Evolutionary conservation across 1,140 invertebrate genomes (phyloP).

Genomic region (Pararge aegeria): DNA sequence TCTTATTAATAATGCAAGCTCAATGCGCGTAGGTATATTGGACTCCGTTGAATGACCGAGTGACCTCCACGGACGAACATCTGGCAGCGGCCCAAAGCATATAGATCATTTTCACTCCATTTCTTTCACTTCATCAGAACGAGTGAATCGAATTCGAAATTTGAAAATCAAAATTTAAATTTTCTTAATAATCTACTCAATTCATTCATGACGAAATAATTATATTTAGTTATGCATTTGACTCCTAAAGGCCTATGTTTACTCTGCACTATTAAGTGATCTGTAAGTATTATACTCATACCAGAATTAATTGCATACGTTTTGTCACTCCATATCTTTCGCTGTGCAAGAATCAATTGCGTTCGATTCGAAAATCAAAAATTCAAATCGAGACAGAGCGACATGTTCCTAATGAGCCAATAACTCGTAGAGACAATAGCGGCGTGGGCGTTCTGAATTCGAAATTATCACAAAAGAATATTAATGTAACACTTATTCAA

Average conservation of each 20-base stretch:
- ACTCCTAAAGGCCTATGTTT: neutral
- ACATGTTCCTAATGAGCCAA: constrained; percentile 69
- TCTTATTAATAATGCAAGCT: constrained; percentile 7
- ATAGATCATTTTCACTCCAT: constrained; percentile 22
- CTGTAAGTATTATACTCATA: neutral
- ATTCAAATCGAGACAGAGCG: constrained; percentile 62
- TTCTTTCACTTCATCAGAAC: constrained; percentile 7
- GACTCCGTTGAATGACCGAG: constrained; percentile 31
- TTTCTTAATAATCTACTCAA: neutral
- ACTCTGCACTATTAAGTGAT: neutral
- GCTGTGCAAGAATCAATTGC: constrained; percentile 27
- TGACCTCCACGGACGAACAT: constrained; percentile 26
- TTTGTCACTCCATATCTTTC: constrained; percentile 16
- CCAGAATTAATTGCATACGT: neutral
- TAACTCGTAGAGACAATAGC: constrained; percentile 73
- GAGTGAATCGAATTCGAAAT: neutral
- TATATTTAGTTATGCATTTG: neutral
- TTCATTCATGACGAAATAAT: neutral
- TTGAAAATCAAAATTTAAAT: neutral
- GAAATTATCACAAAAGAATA: constrained; percentile 76
- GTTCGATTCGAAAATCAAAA: constrained; percentile 41
- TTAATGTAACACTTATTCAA: constrained; percentile 77
- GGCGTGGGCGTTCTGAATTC: constrained; percentile 67
- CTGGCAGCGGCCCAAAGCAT: constrained; percentile 30
- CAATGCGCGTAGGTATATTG: constrained; percentile 5